phyloP scores from a whole-genome alignment of 2,888 invertebrate species.

The Meteorus cinctellus region DNA sequence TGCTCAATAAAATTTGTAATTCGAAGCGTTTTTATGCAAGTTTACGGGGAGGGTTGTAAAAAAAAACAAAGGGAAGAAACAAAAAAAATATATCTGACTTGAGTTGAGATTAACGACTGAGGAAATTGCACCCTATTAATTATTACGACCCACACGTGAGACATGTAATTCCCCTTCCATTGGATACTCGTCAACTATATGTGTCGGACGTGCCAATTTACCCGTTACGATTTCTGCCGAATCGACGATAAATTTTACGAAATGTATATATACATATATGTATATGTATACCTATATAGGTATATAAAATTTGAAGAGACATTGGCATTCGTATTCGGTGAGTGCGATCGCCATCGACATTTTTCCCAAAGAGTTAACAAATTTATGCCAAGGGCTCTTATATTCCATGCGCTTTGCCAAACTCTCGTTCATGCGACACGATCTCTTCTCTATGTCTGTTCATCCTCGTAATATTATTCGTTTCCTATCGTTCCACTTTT shows the following conservation, averaged over 20 bases:
- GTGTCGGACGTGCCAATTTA: constrained; percentile 17
- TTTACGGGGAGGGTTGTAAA: neutral
- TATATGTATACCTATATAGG: neutral
- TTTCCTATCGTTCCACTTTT: neutral
- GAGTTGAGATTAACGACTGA: constrained; percentile 31
- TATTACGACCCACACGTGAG: constrained; percentile 26
- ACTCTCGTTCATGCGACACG: constrained; percentile 17
- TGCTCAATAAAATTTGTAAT: constrained; percentile 7
- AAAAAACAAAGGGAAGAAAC: neutral
- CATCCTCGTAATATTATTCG: constrained; percentile 3
- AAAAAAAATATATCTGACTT: neutral
- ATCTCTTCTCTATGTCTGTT: constrained; percentile 11
- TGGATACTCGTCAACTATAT: constrained; percentile 8
- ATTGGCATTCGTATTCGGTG: constrained; percentile 22
- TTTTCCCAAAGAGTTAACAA: constrained; percentile 32
- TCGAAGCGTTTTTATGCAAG: neutral
- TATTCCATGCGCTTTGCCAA: constrained; percentile 16
- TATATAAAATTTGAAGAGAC: constrained; percentile 7
- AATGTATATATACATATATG: neutral
- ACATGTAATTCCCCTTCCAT: constrained; percentile 19
- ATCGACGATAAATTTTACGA: constrained; percentile 27
- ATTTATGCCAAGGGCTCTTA: constrained; percentile 24
- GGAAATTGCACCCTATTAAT: constrained; percentile 30
- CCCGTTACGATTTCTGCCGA: constrained; percentile 11
- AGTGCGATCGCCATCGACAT: constrained; percentile 27